phyloP scores from a whole-genome alignment of 2,113 vertebrate genomes.

The Boulengeromyrus knoepffleri region DNA sequence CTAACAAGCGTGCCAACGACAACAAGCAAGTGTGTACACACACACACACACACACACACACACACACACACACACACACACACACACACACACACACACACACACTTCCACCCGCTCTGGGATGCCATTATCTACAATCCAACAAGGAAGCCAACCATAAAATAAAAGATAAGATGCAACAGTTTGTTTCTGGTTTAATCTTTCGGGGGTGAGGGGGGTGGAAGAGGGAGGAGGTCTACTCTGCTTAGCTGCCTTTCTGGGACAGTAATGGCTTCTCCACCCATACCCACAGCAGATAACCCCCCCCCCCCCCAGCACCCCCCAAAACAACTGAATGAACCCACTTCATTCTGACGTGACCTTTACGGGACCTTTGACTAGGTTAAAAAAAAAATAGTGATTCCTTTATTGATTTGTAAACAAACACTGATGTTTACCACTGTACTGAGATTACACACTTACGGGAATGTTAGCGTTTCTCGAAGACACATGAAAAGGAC shows the following conservation, averaged over 20 bases:
- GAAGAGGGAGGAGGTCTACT: neutral
- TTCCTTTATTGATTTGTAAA: neutral
- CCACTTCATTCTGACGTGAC: neutral
- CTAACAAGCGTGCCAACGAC: neutral
- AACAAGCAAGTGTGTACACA: no score
- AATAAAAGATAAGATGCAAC: constrained; percentile 25
- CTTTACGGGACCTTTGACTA: neutral
- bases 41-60: constrained; percentile 5
- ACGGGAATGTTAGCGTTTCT: neutral
- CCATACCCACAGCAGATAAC: neutral
- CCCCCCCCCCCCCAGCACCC: neutral
- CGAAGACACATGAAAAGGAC: neutral
- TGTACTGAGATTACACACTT: neutral
- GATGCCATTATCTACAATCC: constrained; percentile 23
- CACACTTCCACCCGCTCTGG: neutral
- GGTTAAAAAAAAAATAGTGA: neutral
- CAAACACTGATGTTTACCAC: neutral
- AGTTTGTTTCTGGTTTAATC: constrained; percentile 17
- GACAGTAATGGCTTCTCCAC: neutral
- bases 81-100: constrained; percentile 11
- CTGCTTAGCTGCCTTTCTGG: neutral
- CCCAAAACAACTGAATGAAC: neutral
- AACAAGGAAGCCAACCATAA: constrained; percentile 23
- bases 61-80: neutral
- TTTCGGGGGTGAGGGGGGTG: neutral